Conservation (phyloP, 30 jellyfish, hydroid and myxozoan genomes). For the Aurelia coerulea region DNA sequence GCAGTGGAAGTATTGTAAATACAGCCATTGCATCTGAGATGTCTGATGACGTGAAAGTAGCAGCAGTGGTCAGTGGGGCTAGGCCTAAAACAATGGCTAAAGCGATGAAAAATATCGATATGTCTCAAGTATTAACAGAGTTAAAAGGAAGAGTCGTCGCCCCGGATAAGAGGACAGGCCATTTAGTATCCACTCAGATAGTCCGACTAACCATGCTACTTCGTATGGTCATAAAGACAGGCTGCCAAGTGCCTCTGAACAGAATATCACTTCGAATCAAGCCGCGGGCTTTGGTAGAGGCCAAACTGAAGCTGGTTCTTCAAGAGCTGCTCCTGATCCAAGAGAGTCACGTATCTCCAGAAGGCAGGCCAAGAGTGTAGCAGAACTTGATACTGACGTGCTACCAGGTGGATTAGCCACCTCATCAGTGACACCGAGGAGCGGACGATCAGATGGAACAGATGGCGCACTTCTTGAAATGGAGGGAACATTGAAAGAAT, state of each 20-base stretch:
- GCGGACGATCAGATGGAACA: slow-evolving; percentile 26
- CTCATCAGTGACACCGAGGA: slow-evolving; percentile 55
- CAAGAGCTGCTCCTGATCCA: slow-evolving; percentile 28
- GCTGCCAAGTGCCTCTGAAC: neutral
- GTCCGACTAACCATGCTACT: slow-evolving; percentile 21
- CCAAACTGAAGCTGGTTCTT: slow-evolving; percentile 2
- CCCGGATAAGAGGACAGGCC: slow-evolving; percentile 31
- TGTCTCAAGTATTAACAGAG: slow-evolving; percentile 60
- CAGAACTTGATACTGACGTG: slow-evolving; percentile 33
- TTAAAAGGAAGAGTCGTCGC: slow-evolving; percentile 38
- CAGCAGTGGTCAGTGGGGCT: slow-evolving; percentile 49
- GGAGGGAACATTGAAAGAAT: slow-evolving; percentile 77
- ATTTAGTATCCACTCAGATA: slow-evolving; percentile 39
- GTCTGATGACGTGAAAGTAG: slow-evolving; percentile 63
- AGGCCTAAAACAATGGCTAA: slow-evolving; percentile 8
- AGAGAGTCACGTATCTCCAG: slow-evolving; percentile 66
- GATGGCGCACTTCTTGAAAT: slow-evolving; percentile 46
- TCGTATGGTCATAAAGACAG: slow-evolving; percentile 2
- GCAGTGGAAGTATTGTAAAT: slow-evolving; percentile 8
- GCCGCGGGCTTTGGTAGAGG: neutral
- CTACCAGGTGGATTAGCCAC: slow-evolving; percentile 6
- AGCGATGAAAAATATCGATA: slow-evolving; percentile 17
- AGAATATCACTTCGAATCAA: neutral
- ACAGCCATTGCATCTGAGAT: slow-evolving; percentile 65
- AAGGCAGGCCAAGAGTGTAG: slow-evolving; percentile 62